Percentiles rank a stretch among this genome's conserved stretches.
These are phyloP conservation scores for Drosophila kuntzei DNA, from an alignment of 2,888 invertebrate species.

Conservation along the genomic window DNA sequence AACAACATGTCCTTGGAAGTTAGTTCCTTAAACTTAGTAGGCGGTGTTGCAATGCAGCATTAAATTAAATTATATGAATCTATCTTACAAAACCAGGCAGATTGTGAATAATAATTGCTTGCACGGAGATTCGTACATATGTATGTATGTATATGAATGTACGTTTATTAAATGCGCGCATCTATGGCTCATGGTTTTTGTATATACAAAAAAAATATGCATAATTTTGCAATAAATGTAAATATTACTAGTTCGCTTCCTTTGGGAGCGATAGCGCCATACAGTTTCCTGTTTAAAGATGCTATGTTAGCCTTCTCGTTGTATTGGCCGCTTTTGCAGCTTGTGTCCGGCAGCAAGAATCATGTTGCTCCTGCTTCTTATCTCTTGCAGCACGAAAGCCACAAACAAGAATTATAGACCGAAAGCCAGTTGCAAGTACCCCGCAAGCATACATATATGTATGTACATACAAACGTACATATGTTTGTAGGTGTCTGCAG, in stretches of 20 bases:
- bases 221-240: slow-evolving; percentile 67
- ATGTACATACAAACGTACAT: slow-evolving; percentile 2
- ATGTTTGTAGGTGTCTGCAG: slow-evolving; percentile 47
- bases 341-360: slow-evolving; percentile 35
- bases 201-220: slow-evolving; percentile 46
- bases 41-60: neutral
- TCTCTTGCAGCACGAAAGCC: slow-evolving; percentile 72
- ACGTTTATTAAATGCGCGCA: slow-evolving; percentile 12
- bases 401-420: slow-evolving; percentile 80
- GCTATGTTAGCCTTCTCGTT: slow-evolving; percentile 23
- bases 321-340: slow-evolving; percentile 24
- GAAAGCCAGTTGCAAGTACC: slow-evolving; percentile 75
- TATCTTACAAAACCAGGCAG: slow-evolving; percentile 5
- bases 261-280: slow-evolving; percentile 75
- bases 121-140: neutral
- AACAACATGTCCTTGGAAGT: too few relatives aligned
- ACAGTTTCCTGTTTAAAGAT: slow-evolving; percentile 70
- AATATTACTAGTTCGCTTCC: slow-evolving; percentile 66
- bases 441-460: slow-evolving; percentile 30
- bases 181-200: slow-evolving; percentile 31
- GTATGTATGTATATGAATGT: neutral
- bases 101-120: slow-evolving; percentile 13
- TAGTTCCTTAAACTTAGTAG: too few relatives aligned
- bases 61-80: neutral
- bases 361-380: slow-evolving; percentile 68